Percentiles rank a stretch among this genome's conserved stretches.
Conservation (phyloP, 92 coral and sea anemone species). For the Siderastrea radians region DNA sequence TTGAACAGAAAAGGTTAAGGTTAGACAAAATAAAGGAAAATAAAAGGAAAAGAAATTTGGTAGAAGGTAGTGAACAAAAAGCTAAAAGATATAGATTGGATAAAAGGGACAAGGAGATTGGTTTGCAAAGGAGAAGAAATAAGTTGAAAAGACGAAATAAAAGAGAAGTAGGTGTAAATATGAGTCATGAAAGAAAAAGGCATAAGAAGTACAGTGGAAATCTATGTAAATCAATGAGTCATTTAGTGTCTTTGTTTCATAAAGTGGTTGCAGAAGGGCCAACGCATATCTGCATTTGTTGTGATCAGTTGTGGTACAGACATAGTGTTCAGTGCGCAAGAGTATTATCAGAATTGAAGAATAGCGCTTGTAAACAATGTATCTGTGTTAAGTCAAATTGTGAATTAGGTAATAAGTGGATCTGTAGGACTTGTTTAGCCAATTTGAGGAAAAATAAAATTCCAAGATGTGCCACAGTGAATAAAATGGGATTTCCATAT, state of each 20-base stretch:
- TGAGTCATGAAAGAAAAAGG: background rate
- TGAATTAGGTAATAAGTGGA: conserved; percentile 45
- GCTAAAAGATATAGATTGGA: too few relatives aligned
- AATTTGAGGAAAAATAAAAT: conserved; percentile 53
- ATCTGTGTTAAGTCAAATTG: conserved; percentile 2
- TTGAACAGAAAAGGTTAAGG: background rate
- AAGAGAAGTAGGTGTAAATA: background rate
- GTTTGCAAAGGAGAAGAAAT: background rate
- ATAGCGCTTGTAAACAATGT: conserved; percentile 42
- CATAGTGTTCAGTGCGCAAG: conserved; percentile 49
- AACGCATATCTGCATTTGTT: conserved; percentile 70
- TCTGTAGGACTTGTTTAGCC: conserved; percentile 59
- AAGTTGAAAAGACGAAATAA: background rate
- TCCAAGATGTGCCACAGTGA: conserved; percentile 34
- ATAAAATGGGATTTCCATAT: conserved; percentile 19
- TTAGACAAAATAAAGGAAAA: too few relatives aligned
- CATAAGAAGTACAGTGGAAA: too few relatives aligned
- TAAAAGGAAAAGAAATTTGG: too few relatives aligned
- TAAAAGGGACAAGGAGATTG: background rate
- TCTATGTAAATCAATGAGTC: background rate
- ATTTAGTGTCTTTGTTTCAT: conserved; percentile 57
- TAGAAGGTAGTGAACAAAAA: too few relatives aligned
- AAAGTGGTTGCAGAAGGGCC: conserved; percentile 69
- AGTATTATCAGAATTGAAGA: background rate
- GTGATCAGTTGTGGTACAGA: conserved; percentile 81